phyloP scores from a whole-genome alignment of 2,888 invertebrate species.

The Andrena marginata region DNA sequence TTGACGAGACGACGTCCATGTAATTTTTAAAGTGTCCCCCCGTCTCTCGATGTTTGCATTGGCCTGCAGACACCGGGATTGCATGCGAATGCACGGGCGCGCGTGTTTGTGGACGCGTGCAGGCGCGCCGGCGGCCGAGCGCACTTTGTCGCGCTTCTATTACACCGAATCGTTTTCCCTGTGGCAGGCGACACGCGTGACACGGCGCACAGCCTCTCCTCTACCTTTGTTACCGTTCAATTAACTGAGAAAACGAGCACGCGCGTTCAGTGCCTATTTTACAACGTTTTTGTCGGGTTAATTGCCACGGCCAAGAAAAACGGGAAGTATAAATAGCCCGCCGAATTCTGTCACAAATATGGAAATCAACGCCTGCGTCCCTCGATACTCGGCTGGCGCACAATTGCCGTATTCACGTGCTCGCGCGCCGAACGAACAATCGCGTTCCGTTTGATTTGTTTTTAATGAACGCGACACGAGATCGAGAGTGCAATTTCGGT shows the following conservation, averaged over 20 bases:
- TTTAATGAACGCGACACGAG: background rate
- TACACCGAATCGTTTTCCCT: slow-evolving; percentile 29
- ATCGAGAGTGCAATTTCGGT: background rate
- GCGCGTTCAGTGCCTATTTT: slow-evolving; percentile 4
- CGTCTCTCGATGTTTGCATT: slow-evolving; percentile 20
- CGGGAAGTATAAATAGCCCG: background rate
- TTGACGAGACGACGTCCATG: background rate
- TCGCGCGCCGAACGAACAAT: background rate
- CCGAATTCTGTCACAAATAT: background rate
- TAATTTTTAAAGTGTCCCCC: slow-evolving; percentile 30
- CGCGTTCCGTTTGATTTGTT: background rate
- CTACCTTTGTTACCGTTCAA: slow-evolving; percentile 44
- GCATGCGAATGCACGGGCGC: slow-evolving; percentile 13
- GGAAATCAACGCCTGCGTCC: background rate
- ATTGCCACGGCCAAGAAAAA: slow-evolving; percentile 41
- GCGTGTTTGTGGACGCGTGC: background rate
- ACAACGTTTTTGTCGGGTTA: slow-evolving; percentile 23
- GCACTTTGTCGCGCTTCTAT: slow-evolving; percentile 38
- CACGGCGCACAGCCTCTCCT: slow-evolving; percentile 11
- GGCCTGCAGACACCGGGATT: background rate
- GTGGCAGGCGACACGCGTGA: slow-evolving; percentile 4
- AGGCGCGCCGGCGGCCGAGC: background rate
- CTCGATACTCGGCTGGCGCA: background rate
- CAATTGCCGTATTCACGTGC: background rate
- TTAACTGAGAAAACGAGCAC: slow-evolving; percentile 50